Evolutionary conservation across 2,888 invertebrate genomes (phyloP), one percentile per base, ranked within the genome.

Genomic region (Tetropium fuscum): DNA sequence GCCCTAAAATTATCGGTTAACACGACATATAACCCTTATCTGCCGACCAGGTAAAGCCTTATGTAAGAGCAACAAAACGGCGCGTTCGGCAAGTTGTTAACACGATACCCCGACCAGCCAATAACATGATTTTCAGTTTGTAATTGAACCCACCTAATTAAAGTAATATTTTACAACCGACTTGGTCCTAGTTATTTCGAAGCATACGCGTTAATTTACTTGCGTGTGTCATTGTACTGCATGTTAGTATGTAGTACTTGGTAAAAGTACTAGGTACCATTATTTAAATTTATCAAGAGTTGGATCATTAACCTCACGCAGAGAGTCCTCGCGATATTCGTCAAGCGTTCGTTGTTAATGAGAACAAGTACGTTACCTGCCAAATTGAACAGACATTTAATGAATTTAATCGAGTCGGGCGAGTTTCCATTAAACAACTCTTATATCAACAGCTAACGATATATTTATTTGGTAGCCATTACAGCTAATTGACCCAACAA

Each of bases 1-100:
- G 16, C 49, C 40, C 45, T 53, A 64, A 62, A 61, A 63, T 58
- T 58, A 55, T 57, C 60, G 64, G n/a, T 64, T 64, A 63, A 56
- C 58, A 58, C 62, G 48, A 57, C 51, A 62, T 56, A 43, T 41
- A 53, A 58, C 54, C 61, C 63, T 63, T 57, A 61, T 57, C 61
- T 63, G 36, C 55, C 8, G 43, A 43, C 54, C 58, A 66, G 66
- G 66, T 66, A 66, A 59, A 34, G 5, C 15, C 15, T 34, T 13
- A 13, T 13, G 34, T 11, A 34, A 34, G 15, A 34, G 11, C 15
- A 34, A 15, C 15, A 3, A 13, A 34, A 13, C 15, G 15, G 15
- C 15, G 34, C 15, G 11, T 4, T 11, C 15, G 34, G 15, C 34
- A 13, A 15, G 13, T 4, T 15, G 34, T 34, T 34, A 13, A 34